phyloP scores from a whole-genome alignment of 2,888 invertebrate genomes.

The Scaptodrosophila latifasciaeformis region DNA sequence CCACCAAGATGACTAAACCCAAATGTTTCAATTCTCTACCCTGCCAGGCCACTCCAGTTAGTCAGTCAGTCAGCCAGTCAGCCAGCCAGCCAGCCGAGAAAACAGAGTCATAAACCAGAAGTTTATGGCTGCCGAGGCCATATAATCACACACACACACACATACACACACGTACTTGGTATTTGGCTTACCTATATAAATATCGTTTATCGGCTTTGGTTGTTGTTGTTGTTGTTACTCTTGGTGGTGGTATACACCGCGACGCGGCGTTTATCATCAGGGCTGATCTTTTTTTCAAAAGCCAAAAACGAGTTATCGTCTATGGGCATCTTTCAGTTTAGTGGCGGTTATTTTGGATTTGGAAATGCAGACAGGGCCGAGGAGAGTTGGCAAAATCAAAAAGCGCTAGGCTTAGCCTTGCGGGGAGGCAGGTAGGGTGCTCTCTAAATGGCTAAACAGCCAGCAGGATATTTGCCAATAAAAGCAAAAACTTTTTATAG shows the following conservation, averaged over 20 bases:
- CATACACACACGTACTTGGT: constrained; percentile 28
- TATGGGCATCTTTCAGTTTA: constrained; percentile 44
- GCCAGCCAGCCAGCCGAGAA: constrained; percentile 48
- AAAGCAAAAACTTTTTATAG: constrained; percentile 65
- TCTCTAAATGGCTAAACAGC: constrained; percentile 30
- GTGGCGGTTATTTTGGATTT: constrained; percentile 33
- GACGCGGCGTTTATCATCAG: not conserved
- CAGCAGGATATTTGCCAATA: constrained; percentile 67
- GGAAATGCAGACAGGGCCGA: no score
- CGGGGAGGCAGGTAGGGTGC: constrained; percentile 34
- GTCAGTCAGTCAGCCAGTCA: no score
- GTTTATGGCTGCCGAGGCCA: constrained; percentile 44
- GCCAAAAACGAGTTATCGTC: constrained; percentile 40
- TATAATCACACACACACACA: constrained; percentile 12
- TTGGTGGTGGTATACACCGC: no score
- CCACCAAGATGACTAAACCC: constrained; percentile 39
- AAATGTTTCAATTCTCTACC: no score
- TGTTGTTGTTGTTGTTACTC: no score
- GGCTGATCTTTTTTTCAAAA: constrained; percentile 20
- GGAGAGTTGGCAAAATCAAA: not conserved
- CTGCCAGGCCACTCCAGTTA: no score
- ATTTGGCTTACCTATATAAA: no score
- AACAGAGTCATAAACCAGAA: constrained; percentile 62
- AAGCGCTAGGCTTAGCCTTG: constrained; percentile 28
- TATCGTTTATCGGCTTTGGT: constrained; percentile 18